Evolutionary conservation across 2,888 invertebrate species (phyloP).

Genomic region (Campaea margaritaria): DNA sequence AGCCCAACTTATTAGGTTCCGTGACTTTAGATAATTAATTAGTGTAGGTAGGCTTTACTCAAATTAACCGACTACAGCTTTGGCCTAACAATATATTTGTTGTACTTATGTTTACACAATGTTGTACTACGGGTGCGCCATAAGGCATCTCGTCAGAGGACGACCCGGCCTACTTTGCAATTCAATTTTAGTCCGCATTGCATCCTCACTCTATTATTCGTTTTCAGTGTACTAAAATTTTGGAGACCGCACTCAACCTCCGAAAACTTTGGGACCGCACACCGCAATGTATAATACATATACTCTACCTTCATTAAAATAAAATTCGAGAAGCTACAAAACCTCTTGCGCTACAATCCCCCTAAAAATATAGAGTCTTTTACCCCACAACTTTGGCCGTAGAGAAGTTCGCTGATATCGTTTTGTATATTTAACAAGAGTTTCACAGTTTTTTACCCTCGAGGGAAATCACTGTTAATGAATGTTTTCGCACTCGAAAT

Average conservation of each 20-base stretch:
- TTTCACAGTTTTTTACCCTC: conserved; percentile 29
- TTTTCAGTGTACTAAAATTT: conserved; percentile 40
- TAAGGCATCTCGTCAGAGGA: conserved; percentile 36
- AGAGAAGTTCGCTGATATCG: conserved; percentile 27
- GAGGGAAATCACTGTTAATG: conserved; percentile 48
- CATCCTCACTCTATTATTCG: conserved; percentile 45
- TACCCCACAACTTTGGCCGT: conserved; percentile 20
- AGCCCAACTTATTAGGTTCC: not conserved
- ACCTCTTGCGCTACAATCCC: conserved; percentile 11
- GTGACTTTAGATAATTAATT: not conserved
- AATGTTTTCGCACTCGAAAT: conserved; percentile 41
- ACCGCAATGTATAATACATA: not conserved
- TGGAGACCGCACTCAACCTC: conserved; percentile 10
- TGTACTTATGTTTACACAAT: not conserved
- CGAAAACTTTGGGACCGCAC: conserved; percentile 12
- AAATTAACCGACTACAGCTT: not conserved
- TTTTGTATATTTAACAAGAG: conserved; percentile 31
- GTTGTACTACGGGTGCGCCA: conserved; percentile 15
- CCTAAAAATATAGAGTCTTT: conserved; percentile 25
- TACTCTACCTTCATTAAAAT: conserved; percentile 23
- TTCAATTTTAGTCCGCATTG: conserved; percentile 59
- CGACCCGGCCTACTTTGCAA: conserved; percentile 59
- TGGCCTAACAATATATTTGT: not conserved
- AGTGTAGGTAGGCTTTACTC: not conserved
- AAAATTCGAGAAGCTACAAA: conserved; percentile 15